phyloP scores from a whole-genome alignment of 2,797 vertebrate species.

The Potorous gilbertii region DNA sequence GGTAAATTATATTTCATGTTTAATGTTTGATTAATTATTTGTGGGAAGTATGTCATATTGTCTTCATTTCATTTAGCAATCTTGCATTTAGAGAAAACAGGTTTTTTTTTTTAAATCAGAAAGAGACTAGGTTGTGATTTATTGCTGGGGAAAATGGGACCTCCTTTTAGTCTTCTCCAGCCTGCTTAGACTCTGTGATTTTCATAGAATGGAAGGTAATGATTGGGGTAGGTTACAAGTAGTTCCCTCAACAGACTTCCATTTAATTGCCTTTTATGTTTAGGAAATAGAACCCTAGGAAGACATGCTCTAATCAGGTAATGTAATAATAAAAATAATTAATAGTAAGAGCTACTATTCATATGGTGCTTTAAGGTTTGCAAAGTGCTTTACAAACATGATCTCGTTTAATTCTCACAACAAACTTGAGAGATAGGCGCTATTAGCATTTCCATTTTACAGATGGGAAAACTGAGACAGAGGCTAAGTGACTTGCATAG shows the following conservation, averaged over 20 bases:
- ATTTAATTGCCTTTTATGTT: neutral
- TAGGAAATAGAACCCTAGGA: neutral
- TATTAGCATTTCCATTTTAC: neutral
- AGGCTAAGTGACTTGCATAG: neutral
- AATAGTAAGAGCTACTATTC: neutral
- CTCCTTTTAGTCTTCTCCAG: neutral
- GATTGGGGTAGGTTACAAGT: neutral
- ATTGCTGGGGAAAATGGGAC: neutral
- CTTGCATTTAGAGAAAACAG: neutral
- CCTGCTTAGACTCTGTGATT: neutral
- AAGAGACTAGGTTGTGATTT: neutral
- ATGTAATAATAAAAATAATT: neutral
- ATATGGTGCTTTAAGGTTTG: neutral
- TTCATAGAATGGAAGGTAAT: neutral
- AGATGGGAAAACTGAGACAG: neutral
- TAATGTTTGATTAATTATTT: constrained; percentile 16
- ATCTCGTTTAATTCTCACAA: neutral
- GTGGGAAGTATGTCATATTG: neutral
- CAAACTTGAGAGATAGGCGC: neutral
- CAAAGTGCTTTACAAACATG: neutral
- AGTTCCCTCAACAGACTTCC: neutral
- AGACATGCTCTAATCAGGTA: neutral
- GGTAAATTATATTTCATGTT: neutral
- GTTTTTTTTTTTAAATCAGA: neutral
- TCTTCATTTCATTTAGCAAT: neutral